Percentiles rank a stretch among this genome's conserved stretches.
Evolutionary conservation across 2,797 vertebrate species (phyloP).

Genomic region (Percopsis omiscomaycus): DNA sequence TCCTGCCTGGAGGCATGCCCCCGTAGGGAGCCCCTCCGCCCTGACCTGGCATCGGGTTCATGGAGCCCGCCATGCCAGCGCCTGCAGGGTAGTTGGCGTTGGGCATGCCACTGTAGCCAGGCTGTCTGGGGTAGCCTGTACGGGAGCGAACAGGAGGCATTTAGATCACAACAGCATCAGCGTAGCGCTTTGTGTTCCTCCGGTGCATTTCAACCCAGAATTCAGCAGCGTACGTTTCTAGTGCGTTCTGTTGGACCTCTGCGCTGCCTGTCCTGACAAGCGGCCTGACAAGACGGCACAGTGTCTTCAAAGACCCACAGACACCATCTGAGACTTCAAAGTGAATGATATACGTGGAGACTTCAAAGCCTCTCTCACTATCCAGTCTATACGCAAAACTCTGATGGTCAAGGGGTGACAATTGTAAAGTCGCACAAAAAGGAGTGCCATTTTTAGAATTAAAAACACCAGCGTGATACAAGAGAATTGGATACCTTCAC

Average conservation of each 20-base stretch:
- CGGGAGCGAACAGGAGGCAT: slow-evolving; percentile 25
- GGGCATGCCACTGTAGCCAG: slow-evolving; percentile 92
- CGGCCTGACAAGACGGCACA: slow-evolving; percentile 48
- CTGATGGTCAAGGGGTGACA: slow-evolving; percentile 27
- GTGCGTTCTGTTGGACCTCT: slow-evolving; percentile 43
- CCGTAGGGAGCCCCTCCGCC: slow-evolving; percentile 86
- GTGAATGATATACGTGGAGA: slow-evolving; percentile 42
- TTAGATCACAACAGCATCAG: background rate
- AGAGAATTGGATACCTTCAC: background rate
- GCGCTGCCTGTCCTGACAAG: slow-evolving; percentile 50
- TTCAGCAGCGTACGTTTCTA: background rate
- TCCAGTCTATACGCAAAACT: slow-evolving; percentile 32
- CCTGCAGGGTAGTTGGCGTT: slow-evolving; percentile 90
- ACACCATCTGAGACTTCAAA: slow-evolving; percentile 60
- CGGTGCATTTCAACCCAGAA: no score
- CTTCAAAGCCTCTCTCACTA: slow-evolving; percentile 46
- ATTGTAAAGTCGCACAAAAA: slow-evolving; percentile 42
- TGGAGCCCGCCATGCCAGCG: slow-evolving; percentile 84
- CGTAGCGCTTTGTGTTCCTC: background rate
- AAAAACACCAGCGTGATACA: background rate
- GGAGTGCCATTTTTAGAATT: slow-evolving; percentile 34
- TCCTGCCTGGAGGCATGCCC: slow-evolving; percentile 86
- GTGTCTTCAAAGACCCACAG: slow-evolving; percentile 63
- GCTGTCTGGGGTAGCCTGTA: slow-evolving; percentile 92
- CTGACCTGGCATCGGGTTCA: slow-evolving; percentile 91